Evolutionary conservation across 1,140 invertebrate genomes (phyloP), one percentile per base, ranked within the genome.

Genomic region (Drosophila lacertosa): DNA sequence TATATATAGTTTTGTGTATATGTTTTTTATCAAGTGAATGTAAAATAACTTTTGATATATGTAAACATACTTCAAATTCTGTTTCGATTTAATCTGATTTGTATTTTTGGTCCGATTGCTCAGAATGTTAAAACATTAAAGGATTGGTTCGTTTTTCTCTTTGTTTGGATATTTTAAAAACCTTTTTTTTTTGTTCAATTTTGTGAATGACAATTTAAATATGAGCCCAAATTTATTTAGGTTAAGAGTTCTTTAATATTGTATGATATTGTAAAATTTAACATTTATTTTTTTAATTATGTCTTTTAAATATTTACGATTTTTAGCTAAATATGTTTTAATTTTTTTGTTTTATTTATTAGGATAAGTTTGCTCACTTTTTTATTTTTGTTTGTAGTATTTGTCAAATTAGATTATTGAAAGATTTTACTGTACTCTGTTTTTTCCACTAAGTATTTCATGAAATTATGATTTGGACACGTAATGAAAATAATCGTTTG

Each of bases 71-170:
- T 47, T 71, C 63, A 71, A 59, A 54, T 42, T 65, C 44, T 66
- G 59, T 59, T 45, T 82, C 39, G 50, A 18, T 58, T 73, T 65
- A 57, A 48, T 71, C 33, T 77, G 44, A 60, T 55, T 54, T 64
- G 50, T 65, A 45, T 63, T 71, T 84, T 74, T 76, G 65, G 81
- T 84, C 81, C 81, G 74, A 84, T 88, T 77, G 81, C 69, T 50
- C 55, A 72, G 69, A 83, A 80, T 84, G 77, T 86, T 86, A 73
- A 84, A 77, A 81, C 73, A 59, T 86, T 86, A 62, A 76, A 73
- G 55, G 57, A 59, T 84, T 84, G 81, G 81, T 86, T 86, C 63
- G 63, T 68, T 66, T 64, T 44, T 62, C 1, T 35, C 1, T 35
- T 65, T 39, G 20, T 44, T 45, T 24, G 18, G 11, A 26, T 66